These are phyloP conservation scores for Osedax frankpressi DNA, from an alignment of 2,888 invertebrate genomes.

Conservation along the genomic window DNA sequence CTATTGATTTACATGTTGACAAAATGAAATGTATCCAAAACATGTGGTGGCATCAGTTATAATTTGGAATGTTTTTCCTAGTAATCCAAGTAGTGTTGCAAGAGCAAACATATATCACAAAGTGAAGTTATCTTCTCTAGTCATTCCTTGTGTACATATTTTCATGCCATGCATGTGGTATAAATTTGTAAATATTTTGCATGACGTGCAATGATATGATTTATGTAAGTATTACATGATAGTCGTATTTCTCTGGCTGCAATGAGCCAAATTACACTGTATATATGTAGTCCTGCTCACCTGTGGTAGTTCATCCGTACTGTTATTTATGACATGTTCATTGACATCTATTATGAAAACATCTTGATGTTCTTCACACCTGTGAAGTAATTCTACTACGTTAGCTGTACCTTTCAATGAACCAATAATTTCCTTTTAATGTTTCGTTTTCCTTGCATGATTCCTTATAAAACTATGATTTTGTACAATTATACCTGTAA, in stretches of 20 bases:
- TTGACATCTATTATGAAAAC: neutral
- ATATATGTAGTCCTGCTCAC: neutral
- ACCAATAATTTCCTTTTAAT: neutral
- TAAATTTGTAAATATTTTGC: constrained; percentile 10
- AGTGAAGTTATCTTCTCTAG: neutral
- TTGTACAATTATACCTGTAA: neutral
- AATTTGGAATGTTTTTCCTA: neutral
- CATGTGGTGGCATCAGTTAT: constrained; percentile 5
- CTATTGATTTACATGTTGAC: neutral
- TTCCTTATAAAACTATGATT: neutral
- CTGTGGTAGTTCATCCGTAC: neutral
- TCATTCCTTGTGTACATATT: neutral
- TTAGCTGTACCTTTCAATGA: neutral
- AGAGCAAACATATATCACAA: too few species aligned
- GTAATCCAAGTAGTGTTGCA: neutral
- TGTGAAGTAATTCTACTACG: neutral
- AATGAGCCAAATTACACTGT: neutral
- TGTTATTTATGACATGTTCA: constrained; percentile 4
- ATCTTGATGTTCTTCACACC: neutral
- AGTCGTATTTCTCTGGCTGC: neutral
- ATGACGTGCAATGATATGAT: neutral
- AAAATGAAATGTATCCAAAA: neutral
- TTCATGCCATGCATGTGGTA: constrained; percentile 2
- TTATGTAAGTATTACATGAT: neutral
- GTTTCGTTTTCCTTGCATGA: neutral